Conservation (phyloP, 2,113 vertebrate genomes). For the Perca fluviatilis region DNA sequence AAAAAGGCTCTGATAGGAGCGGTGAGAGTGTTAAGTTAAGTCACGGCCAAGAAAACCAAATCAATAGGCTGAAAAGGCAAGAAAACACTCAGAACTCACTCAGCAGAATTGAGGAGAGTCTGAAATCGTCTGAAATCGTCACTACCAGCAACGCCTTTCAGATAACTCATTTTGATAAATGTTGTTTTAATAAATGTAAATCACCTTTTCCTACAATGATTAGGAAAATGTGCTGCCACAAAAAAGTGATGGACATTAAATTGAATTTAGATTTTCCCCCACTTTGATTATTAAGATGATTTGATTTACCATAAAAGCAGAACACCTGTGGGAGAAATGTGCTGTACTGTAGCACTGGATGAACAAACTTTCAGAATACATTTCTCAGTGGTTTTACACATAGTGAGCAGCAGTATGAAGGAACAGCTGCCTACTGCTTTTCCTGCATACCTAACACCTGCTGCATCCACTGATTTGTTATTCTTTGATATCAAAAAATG, state of each 20-base stretch:
- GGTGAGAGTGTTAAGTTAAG: not conserved
- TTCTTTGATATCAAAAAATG: not conserved
- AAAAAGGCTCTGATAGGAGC: not conserved
- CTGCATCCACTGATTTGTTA: not conserved
- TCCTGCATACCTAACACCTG: not conserved
- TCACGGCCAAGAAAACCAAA: not conserved
- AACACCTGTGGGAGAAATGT: not conserved
- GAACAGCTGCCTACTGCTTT: constrained; percentile 25
- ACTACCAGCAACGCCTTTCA: not conserved
- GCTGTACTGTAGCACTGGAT: not conserved
- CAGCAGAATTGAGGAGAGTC: not conserved
- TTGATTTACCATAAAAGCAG: not conserved
- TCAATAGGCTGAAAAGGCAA: not conserved
- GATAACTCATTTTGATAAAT: not conserved
- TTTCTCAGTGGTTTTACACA: constrained; percentile 32
- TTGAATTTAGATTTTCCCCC: not conserved
- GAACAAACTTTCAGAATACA: not conserved
- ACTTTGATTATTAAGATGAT: not conserved
- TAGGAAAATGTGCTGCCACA: not conserved
- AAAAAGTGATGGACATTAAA: constrained; percentile 5
- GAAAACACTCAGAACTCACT: not conserved
- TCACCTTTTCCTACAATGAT: not conserved
- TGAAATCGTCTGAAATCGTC: not conserved
- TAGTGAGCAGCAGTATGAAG: constrained; percentile 16
- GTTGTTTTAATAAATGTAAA: not conserved